phyloP scores from a whole-genome alignment of 2,797 vertebrate species.

The Lithobates sylvaticus region DNA sequence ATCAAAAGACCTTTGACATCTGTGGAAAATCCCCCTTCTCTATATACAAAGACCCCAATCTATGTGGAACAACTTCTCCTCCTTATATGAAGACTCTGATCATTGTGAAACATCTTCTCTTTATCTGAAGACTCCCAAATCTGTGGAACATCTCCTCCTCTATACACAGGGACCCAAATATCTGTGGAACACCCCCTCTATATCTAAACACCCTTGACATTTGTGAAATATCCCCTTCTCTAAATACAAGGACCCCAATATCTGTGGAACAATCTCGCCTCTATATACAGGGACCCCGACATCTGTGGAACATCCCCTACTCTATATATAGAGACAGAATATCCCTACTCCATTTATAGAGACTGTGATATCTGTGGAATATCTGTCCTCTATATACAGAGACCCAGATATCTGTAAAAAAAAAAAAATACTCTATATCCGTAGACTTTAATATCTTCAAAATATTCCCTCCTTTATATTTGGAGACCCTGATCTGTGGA shows the following conservation, averaged over 20 bases:
- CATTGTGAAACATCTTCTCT: neutral
- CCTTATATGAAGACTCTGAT: neutral
- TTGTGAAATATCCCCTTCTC: neutral
- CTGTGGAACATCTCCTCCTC: neutral
- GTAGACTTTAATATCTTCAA: too few species aligned
- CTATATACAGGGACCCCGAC: too few species aligned
- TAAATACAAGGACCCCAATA: neutral
- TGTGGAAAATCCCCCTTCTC: neutral
- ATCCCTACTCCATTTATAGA: too few species aligned
- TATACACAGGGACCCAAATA: neutral
- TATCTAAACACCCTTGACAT: neutral
- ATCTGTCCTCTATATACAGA: too few species aligned
- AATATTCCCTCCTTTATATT: too few species aligned
- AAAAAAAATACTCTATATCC: too few species aligned
- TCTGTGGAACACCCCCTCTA: neutral
- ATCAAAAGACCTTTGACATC: neutral
- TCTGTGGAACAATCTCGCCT: neutral
- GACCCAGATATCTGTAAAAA: too few species aligned
- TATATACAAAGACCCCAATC: too few species aligned
- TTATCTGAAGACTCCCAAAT: neutral
- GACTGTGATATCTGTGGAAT: too few species aligned
- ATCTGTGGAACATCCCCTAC: neutral
- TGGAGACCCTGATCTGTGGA: too few species aligned
- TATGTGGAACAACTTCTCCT: neutral
- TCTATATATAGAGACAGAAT: too few species aligned